These are phyloP conservation scores for Leptobrachium ailaonicum DNA, from an alignment of 2,113 vertebrate genomes.

Conservation along the genomic window DNA sequence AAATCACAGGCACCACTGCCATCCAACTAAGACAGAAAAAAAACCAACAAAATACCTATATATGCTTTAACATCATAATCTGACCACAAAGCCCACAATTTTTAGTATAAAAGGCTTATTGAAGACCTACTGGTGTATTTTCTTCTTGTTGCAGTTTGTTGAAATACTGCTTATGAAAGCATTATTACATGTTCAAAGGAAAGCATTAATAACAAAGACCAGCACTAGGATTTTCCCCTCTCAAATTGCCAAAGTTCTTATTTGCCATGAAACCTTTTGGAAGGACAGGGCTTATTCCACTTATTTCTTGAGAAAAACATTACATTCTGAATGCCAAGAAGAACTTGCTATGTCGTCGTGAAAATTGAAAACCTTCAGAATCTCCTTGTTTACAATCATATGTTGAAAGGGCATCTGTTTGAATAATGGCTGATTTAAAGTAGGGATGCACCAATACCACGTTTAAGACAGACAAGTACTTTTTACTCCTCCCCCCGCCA, in stretches of 20 bases:
- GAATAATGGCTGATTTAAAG: slow-evolving; percentile 37
- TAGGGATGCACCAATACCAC: no score
- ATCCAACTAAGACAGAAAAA: no score
- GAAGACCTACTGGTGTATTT: no score
- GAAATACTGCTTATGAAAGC: background rate
- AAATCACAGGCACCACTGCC: no score
- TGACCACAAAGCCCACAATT: no score
- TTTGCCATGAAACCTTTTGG: background rate
- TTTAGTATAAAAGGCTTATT: no score
- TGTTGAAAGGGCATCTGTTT: background rate
- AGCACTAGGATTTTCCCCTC: background rate
- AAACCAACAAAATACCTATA: no score
- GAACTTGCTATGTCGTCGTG: background rate
- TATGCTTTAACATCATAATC: no score
- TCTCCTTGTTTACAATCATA: background rate
- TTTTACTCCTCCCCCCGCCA: no score
- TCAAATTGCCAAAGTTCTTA: background rate
- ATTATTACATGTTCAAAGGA: background rate
- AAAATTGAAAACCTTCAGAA: background rate
- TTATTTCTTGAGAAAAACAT: background rate
- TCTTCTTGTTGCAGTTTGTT: background rate
- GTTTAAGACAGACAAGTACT: no score
- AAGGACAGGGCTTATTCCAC: background rate
- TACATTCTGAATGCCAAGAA: background rate
- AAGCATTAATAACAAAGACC: background rate